phyloP scores from a whole-genome alignment of 2,797 vertebrate species.

The Poecilia wingei region DNA sequence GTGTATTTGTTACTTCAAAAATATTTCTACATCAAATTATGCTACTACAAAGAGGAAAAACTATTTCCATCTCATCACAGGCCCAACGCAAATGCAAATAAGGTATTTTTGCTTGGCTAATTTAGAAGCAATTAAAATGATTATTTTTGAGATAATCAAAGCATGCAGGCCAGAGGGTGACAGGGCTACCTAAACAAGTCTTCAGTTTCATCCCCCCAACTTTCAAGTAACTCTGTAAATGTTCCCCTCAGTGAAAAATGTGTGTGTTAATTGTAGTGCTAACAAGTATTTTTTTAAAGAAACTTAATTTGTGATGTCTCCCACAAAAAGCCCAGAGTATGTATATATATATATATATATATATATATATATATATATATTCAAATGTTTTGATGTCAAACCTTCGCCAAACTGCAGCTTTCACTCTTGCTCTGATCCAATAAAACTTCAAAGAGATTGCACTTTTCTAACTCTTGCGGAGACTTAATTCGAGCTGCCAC shows the following conservation, averaged over 20 bases:
- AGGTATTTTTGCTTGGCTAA: background rate
- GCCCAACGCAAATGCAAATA: background rate
- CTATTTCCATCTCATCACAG: background rate
- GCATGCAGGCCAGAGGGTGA: background rate
- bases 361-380: no score
- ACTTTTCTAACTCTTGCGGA: constrained; percentile 27
- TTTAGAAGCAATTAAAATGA: background rate
- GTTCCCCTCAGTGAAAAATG: background rate
- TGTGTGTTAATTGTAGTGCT: background rate
- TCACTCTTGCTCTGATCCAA: constrained; percentile 31
- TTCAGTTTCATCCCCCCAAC: background rate
- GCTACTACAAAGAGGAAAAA: background rate
- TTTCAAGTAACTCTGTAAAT: background rate
- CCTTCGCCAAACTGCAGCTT: constrained; percentile 18
- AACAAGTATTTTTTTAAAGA: background rate
- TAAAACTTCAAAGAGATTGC: constrained; percentile 43
- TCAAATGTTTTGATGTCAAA: constrained; percentile 3
- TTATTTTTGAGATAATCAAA: background rate
- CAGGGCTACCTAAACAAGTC: background rate
- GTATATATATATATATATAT: no score
- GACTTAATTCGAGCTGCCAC: constrained; percentile 36
- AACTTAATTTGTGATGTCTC: background rate
- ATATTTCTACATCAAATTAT: background rate
- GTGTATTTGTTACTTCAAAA: background rate
- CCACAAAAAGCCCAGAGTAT: background rate